phyloP scores from a whole-genome alignment of 2,113 vertebrate species.

The Parus major region DNA sequence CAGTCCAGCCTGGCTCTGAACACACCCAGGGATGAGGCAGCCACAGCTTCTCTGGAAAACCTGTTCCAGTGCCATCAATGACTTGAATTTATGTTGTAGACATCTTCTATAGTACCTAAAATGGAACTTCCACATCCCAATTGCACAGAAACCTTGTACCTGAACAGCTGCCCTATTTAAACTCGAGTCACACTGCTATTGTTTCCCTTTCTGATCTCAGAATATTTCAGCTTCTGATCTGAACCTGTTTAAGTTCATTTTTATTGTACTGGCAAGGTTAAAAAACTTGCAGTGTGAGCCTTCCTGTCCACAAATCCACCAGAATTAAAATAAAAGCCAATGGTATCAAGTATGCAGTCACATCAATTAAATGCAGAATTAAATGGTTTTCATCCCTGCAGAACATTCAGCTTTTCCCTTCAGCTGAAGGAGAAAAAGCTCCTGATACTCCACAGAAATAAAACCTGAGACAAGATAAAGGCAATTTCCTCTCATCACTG shows the following conservation, averaged over 20 bases:
- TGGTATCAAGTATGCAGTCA: neutral
- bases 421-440: conserved; percentile 9
- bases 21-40: neutral
- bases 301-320: conserved; percentile 34
- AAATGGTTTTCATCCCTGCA: conserved; percentile 2
- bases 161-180: neutral
- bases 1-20: neutral
- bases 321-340: neutral
- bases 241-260: neutral
- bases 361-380: neutral
- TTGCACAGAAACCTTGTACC: neutral
- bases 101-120: neutral
- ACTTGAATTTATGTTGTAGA: neutral
- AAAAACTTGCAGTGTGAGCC: conserved; percentile 9
- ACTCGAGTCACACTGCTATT: fast-evolving
- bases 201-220: neutral
- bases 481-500: neutral
- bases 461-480: conserved; percentile 4
- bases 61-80: neutral
- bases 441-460: neutral
- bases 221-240: neutral
- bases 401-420: neutral
- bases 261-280: conserved; percentile 14
- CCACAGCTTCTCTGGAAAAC: neutral
- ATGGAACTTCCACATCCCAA: neutral